phyloP scores from a whole-genome alignment of 1,140 invertebrate genomes.

The Eueides isabella region DNA sequence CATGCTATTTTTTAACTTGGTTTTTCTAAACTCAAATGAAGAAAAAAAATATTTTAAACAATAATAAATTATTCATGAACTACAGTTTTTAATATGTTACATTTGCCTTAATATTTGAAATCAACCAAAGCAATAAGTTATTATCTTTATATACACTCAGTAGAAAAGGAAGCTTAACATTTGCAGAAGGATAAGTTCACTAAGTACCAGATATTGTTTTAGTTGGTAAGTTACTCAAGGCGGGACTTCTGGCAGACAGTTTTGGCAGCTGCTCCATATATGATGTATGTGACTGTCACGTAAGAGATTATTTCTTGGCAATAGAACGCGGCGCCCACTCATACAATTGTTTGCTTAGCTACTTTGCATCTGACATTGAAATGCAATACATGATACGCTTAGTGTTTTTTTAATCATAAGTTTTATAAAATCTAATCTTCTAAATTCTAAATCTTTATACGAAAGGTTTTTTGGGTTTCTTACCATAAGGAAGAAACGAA shows the following conservation, averaged over 20 bases:
- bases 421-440: no score
- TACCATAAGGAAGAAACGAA: no score
- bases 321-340: constrained; percentile 60
- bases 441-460: no score
- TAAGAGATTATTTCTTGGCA: constrained; percentile 79
- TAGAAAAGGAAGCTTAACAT: constrained; percentile 32
- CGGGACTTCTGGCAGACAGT: constrained; percentile 64
- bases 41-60: no score
- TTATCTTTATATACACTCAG: constrained; percentile 27
- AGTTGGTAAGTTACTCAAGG: constrained; percentile 64
- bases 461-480: no score
- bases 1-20: constrained; percentile 27
- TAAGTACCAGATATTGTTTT: constrained; percentile 73
- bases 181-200: constrained; percentile 51
- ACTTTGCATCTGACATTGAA: constrained; percentile 53
- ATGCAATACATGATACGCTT: constrained; percentile 20
- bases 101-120: background rate
- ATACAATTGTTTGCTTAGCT: constrained; percentile 63
- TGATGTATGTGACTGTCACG: constrained; percentile 78
- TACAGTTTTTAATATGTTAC: no score
- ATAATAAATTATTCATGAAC: no score
- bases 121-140: background rate
- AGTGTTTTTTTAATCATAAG: background rate
- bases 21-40: no score
- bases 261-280: constrained; percentile 69